Evolutionary conservation across 2,113 vertebrate genomes (phyloP), one percentile per base, ranked within the genome.

Genomic region (Bubalus kerabau): DNA sequence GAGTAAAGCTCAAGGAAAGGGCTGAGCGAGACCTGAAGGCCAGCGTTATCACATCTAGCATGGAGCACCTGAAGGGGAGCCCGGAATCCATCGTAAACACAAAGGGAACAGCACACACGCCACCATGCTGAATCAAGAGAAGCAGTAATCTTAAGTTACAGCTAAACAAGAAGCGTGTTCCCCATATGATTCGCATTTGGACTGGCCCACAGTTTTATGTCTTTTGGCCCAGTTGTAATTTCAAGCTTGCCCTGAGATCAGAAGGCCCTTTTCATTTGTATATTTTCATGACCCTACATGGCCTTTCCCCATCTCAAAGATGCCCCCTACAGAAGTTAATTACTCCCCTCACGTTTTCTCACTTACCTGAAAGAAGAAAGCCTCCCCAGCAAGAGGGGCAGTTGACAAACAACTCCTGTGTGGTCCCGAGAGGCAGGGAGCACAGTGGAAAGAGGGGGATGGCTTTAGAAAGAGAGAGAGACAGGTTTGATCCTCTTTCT

Each of bases 371-470:
- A 88, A 82, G 32, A 87, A 74, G 50, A 71, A 40, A 95, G 52
- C 48, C 54, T 90, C 60, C 36, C 40, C 74, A 17, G 3, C 14
- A 14, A 56, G 48, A 56, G 3, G 60, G 19, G 80, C 50, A 50
- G 56, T 13, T 24, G 46, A 24, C 21, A 40, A n/a, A 24, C 30
- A 52, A 40, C 17, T 26, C 32, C 56, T 13, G 0, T 5, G 17
- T 32, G 32, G 36, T 59, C 60, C 24, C 14, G 17, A 64, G 11
- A 76, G 12, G 46, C 8, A 12, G 64, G 17, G 11, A 56, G 4
- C 1, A 36, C 0, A 11, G 26, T 1, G 12, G 23, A 3, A 32
- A 32, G 32, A 24, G 71, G 3, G 10, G 0, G 3, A 14, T 67
- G 12, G 17, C 17, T 62, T 23, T 2, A 8, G 30, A 48, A 46